phyloP scores from a whole-genome alignment of 1,140 invertebrate genomes.

The Hypsibius dujardini region DNA sequence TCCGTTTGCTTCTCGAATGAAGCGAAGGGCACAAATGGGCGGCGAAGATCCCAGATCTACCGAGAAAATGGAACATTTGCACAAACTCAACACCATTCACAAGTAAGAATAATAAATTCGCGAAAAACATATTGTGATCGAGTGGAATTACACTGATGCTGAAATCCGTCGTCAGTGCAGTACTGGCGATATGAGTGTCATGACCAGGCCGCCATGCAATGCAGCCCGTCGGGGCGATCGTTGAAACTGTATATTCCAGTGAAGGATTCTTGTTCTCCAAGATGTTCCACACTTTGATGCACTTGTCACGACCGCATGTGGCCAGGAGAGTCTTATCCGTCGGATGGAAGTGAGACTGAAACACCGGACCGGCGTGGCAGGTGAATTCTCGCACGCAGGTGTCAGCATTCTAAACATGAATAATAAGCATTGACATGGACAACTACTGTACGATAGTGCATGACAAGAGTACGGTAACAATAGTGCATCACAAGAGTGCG shows the following conservation, averaged over 20 bases:
- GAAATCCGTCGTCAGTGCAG: slow-evolving; percentile 72
- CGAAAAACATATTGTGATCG: too few relatives aligned
- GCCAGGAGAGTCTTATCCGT: slow-evolving; percentile 54
- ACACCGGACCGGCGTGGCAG: slow-evolving; percentile 80
- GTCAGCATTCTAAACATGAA: slow-evolving; percentile 41
- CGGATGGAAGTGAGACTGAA: slow-evolving; percentile 92
- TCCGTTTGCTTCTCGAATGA: slow-evolving; percentile 82
- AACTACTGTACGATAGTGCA: too few relatives aligned
- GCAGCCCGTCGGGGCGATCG: slow-evolving; percentile 77
- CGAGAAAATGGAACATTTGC: too few relatives aligned
- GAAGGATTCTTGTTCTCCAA: slow-evolving; percentile 43
- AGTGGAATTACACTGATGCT: too few relatives aligned
- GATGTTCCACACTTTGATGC: slow-evolving; percentile 82
- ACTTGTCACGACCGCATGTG: slow-evolving; percentile 81
- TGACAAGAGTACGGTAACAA: too few relatives aligned
- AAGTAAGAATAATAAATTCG: too few relatives aligned
- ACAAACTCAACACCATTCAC: too few relatives aligned
- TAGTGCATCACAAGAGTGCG: neutral
- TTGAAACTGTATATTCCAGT: slow-evolving; percentile 69
- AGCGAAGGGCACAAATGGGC: slow-evolving; percentile 83
- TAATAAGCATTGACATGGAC: neutral
- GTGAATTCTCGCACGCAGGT: slow-evolving; percentile 68
- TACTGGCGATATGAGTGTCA: slow-evolving; percentile 75
- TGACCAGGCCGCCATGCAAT: slow-evolving; percentile 82
- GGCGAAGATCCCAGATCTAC: slow-evolving; percentile 81